phyloP scores from a whole-genome alignment of 2,797 vertebrate species.

The Staurois parvus region DNA sequence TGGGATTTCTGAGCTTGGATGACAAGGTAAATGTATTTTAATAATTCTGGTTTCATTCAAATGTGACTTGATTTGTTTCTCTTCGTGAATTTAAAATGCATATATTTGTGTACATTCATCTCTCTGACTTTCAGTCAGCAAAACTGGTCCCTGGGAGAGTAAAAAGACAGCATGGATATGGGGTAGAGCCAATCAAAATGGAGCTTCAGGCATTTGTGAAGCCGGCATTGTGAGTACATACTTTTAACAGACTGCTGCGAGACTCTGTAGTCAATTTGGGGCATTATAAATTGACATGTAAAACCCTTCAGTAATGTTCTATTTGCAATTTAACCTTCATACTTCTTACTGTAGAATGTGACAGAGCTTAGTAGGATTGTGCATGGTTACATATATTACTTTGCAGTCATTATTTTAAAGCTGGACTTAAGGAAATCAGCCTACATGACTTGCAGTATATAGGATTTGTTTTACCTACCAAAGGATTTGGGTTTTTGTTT shows the following conservation, averaged over 20 bases:
- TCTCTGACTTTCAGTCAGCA: constrained; percentile 71
- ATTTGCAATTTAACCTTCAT: no score
- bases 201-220: constrained; percentile 79
- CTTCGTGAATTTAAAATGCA: neutral
- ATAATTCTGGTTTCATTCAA: neutral
- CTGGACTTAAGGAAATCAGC: no score
- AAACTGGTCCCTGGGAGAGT: constrained; percentile 78
- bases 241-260: neutral
- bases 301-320: no score
- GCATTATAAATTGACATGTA: no score
- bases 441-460: no score
- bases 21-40: constrained; percentile 73
- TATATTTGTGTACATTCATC: neutral
- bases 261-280: no score
- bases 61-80: neutral
- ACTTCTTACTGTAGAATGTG: no score
- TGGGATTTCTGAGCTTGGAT: constrained; percentile 90
- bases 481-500: no score
- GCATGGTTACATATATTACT: no score
- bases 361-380: no score
- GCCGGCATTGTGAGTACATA: constrained; percentile 81
- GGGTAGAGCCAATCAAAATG: constrained; percentile 78
- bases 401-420: no score
- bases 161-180: constrained; percentile 76
- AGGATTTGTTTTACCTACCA: no score